Base-by-base conservation (phyloP, 2,888 invertebrate genomes). In the Drosophila maculinotata region DNA sequence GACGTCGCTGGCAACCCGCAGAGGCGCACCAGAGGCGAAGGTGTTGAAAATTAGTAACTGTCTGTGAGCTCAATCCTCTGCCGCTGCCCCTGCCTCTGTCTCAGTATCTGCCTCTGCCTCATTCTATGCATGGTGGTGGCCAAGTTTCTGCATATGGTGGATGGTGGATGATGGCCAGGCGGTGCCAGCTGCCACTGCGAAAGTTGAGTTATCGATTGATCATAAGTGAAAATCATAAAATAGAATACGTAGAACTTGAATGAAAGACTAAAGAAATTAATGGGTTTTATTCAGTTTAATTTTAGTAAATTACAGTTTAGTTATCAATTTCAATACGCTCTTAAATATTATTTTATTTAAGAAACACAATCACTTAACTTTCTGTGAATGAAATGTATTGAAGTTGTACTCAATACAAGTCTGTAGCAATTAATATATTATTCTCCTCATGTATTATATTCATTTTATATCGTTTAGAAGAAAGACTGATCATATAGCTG, bases 31-130 rank as follows among this genome's bases (percentile, higher is more conserved):
- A 51, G 45, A 60, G 65, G 63, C 69, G 69, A 72, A 87, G 83
- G 83, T 84, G 83, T 87, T 84, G 83, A 87, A 84, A 84, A 84
- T 87, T 81, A 84, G 69, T 74, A 76, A 77, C 79, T 79, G 81
- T 67, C 75, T 72, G 62, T 65, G 72, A 23, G 57, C 53, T 30
- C 66, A 49, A 71, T 59, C 42, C 68, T 33, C 56, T n/a, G 23
- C 38, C 15, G 9, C 8, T 38, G 17, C 17, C 6, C 15, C n/a
- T 20, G 44, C 28, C 30, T 17, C 14, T 15, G 44, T 28, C 15
- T 38, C 20, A 3, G 20, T 20, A 63, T 33, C 56, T n/a, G 23
- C 20, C 15, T 17, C 8, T 38, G 17, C 36, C 6, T 36, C n/a
- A n/a, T 28, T 26, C 30, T 17, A 10, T 15, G 44, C 44, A 38